phyloP scores from a whole-genome alignment of 2,888 invertebrate genomes.

The Drosophila ezoana region DNA sequence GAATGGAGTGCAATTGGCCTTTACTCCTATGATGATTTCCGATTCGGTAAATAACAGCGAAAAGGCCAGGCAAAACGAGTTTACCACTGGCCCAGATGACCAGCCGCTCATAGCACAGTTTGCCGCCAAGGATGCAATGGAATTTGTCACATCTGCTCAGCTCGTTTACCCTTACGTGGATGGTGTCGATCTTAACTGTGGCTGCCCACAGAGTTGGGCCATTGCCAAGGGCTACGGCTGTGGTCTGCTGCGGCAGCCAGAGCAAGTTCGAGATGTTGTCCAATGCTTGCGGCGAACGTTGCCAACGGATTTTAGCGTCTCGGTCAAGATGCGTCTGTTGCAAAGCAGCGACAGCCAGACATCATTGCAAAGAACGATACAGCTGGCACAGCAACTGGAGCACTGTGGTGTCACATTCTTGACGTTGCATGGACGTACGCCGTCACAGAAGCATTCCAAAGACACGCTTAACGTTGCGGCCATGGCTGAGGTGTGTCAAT shows the following conservation, averaged over 20 bases:
- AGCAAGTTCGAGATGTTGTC: slow-evolving; percentile 92
- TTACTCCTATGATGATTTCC: slow-evolving; percentile 98
- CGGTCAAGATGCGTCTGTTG: slow-evolving; percentile 94
- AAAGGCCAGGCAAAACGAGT: slow-evolving; percentile 94
- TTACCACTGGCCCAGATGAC: slow-evolving; percentile 91
- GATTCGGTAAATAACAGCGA: slow-evolving; percentile 95
- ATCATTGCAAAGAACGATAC: slow-evolving; percentile 88
- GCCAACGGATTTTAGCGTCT: slow-evolving; percentile 91
- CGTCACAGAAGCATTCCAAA: slow-evolving; percentile 89
- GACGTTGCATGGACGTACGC: slow-evolving; percentile 96
- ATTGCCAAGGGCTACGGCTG: slow-evolving; percentile 96
- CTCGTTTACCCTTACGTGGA: slow-evolving; percentile 93
- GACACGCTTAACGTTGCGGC: slow-evolving; percentile 90
- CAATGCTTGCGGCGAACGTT: slow-evolving; percentile 90
- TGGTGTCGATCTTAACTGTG: slow-evolving; percentile 98
- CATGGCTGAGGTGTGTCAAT: slow-evolving; percentile 88
- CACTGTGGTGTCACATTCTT: slow-evolving; percentile 95
- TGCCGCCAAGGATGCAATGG: slow-evolving; percentile 93
- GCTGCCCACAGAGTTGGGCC: slow-evolving; percentile 98
- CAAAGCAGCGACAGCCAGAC: slow-evolving; percentile 50
- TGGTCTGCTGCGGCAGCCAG: slow-evolving; percentile 92
- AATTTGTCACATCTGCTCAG: slow-evolving; percentile 94
- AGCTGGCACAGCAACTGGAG: slow-evolving; percentile 92
- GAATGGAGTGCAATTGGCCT: slow-evolving; percentile 95
- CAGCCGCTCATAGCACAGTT: slow-evolving; percentile 96